Conservation (phyloP, 2,888 invertebrate genomes). For the Tortricodes alternella region DNA sequence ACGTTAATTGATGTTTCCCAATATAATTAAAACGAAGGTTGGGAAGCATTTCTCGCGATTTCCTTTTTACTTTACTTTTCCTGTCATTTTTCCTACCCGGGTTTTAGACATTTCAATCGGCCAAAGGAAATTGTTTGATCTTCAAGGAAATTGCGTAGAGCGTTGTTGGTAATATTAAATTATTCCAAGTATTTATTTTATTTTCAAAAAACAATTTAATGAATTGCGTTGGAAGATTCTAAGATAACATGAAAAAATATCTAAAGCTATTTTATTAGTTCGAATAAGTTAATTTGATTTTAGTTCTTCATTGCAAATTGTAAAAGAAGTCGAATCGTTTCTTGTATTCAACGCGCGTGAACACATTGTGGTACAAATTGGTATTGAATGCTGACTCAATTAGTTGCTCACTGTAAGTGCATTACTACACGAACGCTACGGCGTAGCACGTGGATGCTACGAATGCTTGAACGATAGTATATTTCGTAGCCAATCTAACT, state of each 20-base stretch:
- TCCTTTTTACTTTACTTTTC: constrained; percentile 15
- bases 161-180: constrained; percentile 44
- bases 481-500: neutral
- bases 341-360: too few relatives aligned
- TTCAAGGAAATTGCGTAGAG: constrained; percentile 56
- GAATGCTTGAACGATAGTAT: neutral
- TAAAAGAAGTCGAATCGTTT: too few relatives aligned
- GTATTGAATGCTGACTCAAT: too few relatives aligned
- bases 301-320: too few relatives aligned
- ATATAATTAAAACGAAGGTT: constrained; percentile 16
- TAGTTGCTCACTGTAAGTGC: too few relatives aligned
- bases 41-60: constrained; percentile 7
- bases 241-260: neutral
- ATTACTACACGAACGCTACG: constrained; percentile 19
- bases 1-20: constrained; percentile 9
- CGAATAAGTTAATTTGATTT: too few relatives aligned
- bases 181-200: neutral
- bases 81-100: constrained; percentile 11
- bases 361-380: too few relatives aligned
- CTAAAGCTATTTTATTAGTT: too few relatives aligned
- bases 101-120: constrained; percentile 29
- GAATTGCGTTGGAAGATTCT: too few relatives aligned
- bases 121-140: constrained; percentile 59
- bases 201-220: neutral
- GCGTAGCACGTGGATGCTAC: constrained; percentile 11